Evolutionary conservation across 1,140 invertebrate species (phyloP).

Genomic region (Gonatopus flavifemur): DNA sequence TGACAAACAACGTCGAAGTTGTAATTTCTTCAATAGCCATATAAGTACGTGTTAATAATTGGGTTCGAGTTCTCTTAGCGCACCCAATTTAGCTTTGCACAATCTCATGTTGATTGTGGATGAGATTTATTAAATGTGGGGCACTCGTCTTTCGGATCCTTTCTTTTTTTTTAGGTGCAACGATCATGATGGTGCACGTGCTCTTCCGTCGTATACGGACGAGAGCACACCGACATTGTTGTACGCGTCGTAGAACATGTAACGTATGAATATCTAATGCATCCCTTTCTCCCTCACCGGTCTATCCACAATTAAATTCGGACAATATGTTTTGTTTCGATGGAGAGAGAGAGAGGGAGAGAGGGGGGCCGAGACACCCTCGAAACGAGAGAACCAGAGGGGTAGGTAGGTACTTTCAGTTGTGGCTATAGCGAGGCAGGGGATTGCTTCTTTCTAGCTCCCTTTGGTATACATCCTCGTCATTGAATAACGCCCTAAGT

Average conservation of each 20-base stretch:
- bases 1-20: too few relatives aligned
- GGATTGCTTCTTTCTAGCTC: constrained; percentile 6
- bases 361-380: constrained; percentile 33
- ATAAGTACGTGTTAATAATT: too few relatives aligned
- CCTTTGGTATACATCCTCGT: constrained; percentile 16
- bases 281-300: too few relatives aligned
- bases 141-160: too few relatives aligned
- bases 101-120: constrained; percentile 28
- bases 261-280: constrained; percentile 57
- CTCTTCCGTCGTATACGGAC: constrained; percentile 20
- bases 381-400: constrained; percentile 18
- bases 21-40: too few relatives aligned
- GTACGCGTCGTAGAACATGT: constrained; percentile 48
- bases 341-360: constrained; percentile 23
- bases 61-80: too few relatives aligned
- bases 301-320: constrained; percentile 55
- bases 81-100: too few relatives aligned
- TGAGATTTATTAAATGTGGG: constrained; percentile 36
- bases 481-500: constrained; percentile 41
- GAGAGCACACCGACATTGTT: constrained; percentile 41
- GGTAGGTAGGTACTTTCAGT: constrained; percentile 25
- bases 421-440: background rate
- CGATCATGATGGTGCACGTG: constrained; percentile 22
- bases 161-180: background rate
- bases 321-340: constrained; percentile 58